Conservation (phyloP, 2,113 vertebrate genomes). For the Paedocypris sp. region DNA sequence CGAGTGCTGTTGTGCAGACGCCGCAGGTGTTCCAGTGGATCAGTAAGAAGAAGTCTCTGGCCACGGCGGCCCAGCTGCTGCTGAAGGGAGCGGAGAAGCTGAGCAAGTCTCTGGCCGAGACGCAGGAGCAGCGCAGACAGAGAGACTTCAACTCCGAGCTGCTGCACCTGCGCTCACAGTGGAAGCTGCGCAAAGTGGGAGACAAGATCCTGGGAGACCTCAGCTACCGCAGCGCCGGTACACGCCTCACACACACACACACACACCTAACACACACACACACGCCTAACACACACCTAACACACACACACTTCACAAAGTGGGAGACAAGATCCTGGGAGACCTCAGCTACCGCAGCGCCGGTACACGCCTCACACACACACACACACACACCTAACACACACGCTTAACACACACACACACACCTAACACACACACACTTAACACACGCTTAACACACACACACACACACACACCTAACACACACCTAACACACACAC, state of each 20-base stretch:
- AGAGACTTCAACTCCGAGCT: constrained; percentile 95
- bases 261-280: no score
- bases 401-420: no score
- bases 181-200: constrained; percentile 94
- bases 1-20: constrained; percentile 52
- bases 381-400: no score
- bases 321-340: constrained; percentile 95
- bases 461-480: no score
- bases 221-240: constrained; percentile 96
- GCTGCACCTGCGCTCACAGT: constrained; percentile 85
- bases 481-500: no score
- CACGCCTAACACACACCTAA: no score
- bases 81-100: constrained; percentile 89
- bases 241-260: no score
- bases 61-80: constrained; percentile 85
- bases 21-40: constrained; percentile 87
- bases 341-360: constrained; percentile 96
- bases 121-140: constrained; percentile 86
- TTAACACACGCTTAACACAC: no score
- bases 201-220: constrained; percentile 97
- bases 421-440: no score
- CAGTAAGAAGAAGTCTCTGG: constrained; percentile 90
- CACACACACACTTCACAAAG: constrained; percentile 91
- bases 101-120: constrained; percentile 84
- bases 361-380: no score